Percentiles rank a stretch among this genome's conserved stretches.
Evolutionary conservation across 2,797 vertebrate species (phyloP).

Genomic region (Uromys caudimaculatus): DNA sequence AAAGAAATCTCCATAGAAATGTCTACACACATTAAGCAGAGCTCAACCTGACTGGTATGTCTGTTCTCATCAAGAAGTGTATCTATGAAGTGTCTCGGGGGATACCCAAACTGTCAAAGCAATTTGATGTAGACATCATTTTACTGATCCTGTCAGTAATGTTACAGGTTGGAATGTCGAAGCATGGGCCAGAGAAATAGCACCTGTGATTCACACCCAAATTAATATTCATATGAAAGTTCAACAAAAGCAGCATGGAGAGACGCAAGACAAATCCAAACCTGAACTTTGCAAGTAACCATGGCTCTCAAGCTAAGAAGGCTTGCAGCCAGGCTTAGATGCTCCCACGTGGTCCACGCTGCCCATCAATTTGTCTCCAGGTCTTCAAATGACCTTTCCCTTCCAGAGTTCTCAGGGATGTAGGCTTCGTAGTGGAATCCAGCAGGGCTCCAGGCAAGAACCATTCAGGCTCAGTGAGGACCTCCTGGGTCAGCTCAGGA

Average conservation of each 20-base stretch:
- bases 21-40: not conserved
- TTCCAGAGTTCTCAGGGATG: not conserved
- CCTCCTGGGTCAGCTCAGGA: not conserved
- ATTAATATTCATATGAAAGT: not conserved
- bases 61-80: not conserved
- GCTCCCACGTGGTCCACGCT: not conserved
- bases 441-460: too few species aligned
- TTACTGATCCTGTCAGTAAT: not conserved
- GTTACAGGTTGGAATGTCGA: not conserved
- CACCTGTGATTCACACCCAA: not conserved
- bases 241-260: not conserved
- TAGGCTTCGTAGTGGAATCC: rapidly evolving
- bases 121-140: not conserved
- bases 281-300: not conserved
- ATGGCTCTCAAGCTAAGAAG: not conserved
- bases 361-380: too few species aligned
- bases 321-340: not conserved
- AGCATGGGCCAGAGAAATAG: not conserved
- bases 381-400: not conserved
- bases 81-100: not conserved
- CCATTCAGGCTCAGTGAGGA: rapidly evolving
- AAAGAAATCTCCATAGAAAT: not conserved
- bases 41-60: not conserved
- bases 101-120: not conserved
- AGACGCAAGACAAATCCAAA: not conserved